These are phyloP conservation scores for Rhineura floridana DNA, from an alignment of 2,113 vertebrate genomes.

Conservation along the genomic window DNA sequence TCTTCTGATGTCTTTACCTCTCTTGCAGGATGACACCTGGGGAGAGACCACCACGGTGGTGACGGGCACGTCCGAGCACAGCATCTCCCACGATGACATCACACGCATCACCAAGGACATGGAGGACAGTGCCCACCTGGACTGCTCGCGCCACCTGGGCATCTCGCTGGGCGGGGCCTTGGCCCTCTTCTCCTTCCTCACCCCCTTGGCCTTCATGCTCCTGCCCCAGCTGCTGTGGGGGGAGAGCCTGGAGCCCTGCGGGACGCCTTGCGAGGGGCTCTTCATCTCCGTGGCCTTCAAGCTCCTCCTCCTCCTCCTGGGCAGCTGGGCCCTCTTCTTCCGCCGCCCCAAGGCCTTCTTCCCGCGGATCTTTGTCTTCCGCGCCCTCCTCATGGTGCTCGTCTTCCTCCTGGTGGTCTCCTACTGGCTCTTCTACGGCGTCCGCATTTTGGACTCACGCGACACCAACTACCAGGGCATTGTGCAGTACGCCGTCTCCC, in stretches of 20 bases:
- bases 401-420: conserved; percentile 90
- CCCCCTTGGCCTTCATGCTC: conserved; percentile 89
- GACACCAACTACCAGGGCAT: conserved; percentile 87
- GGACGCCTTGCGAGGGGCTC: conserved; percentile 90
- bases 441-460: conserved; percentile 84
- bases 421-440: conserved; percentile 93
- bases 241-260: conserved; percentile 84
- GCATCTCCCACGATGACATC: conserved; percentile 93
- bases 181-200: conserved; percentile 88
- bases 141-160: conserved; percentile 88
- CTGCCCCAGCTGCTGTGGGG: conserved; percentile 90
- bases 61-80: conserved; percentile 92
- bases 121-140: conserved; percentile 89
- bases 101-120: conserved; percentile 90
- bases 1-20: not conserved
- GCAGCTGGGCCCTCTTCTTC: conserved; percentile 93
- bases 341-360: conserved; percentile 86
- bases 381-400: conserved; percentile 89
- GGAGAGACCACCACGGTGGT: conserved; percentile 93
- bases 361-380: conserved; percentile 87
- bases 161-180: conserved; percentile 80
- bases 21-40: conserved; percentile 90
- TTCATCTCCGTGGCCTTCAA: conserved; percentile 95
- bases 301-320: conserved; percentile 89
- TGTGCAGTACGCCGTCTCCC: conserved; percentile 89